Percentiles rank a stretch among this genome's conserved stretches.
These are phyloP conservation scores for Alcedo quadribrachys DNA, from an alignment of 2,797 vertebrate genomes.

Conservation along the genomic window DNA sequence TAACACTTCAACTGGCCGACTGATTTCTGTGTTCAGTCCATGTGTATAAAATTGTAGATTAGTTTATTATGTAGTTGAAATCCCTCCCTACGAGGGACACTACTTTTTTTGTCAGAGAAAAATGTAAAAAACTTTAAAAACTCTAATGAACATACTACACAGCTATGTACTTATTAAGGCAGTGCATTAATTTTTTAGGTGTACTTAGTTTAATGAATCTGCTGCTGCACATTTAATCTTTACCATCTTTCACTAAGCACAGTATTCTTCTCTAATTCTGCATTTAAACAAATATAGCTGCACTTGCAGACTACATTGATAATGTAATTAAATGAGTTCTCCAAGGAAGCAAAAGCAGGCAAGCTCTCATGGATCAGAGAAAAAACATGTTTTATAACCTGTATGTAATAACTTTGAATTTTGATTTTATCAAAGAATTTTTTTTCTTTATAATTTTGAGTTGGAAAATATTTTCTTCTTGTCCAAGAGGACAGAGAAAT, in stretches of 20 bases:
- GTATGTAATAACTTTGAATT: neutral
- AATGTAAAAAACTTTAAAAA: constrained; percentile 36
- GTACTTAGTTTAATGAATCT: neutral
- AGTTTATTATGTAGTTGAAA: neutral
- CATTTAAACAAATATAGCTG: constrained; percentile 6
- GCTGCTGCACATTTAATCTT: constrained; percentile 36
- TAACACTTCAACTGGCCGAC: neutral
- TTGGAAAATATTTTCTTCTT: neutral
- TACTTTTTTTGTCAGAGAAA: constrained; percentile 16
- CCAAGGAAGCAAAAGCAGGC: neutral
- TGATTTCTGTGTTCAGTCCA: neutral
- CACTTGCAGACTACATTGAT: neutral
- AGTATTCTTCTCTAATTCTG: constrained; percentile 7
- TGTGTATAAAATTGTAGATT: constrained; percentile 7
- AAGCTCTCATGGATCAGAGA: neutral
- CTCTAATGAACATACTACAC: constrained; percentile 6
- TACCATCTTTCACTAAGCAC: constrained; percentile 37
- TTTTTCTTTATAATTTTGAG: neutral
- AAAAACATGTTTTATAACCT: neutral
- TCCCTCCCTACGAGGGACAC: neutral
- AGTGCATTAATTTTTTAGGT: constrained; percentile 15
- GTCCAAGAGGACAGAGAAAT: constrained; percentile 21
- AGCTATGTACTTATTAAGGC: neutral
- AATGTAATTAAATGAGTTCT: neutral
- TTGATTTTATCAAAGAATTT: neutral